A percentile compares a stretch with the other conserved stretches of the same genome.
These are phyloP conservation scores for Balanococcus diminutus DNA, from an alignment of 2,888 invertebrate genomes.

Conservation along the genomic window DNA sequence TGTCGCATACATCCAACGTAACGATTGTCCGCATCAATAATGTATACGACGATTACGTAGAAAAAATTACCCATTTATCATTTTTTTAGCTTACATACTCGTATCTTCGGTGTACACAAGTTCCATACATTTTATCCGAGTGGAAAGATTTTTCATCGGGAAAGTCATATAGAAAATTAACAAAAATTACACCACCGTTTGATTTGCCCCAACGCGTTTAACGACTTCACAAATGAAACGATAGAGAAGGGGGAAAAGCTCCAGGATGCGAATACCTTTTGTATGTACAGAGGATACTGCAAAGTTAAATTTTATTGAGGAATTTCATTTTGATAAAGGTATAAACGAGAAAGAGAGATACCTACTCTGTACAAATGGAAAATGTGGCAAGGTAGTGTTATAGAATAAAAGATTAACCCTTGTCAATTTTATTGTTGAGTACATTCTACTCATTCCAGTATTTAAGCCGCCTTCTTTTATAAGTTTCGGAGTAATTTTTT, in stretches of 20 bases:
- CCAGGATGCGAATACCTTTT: not conserved
- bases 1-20: not conserved
- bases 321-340: conserved; percentile 1
- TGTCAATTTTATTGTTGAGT: not conserved
- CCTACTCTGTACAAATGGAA: not conserved
- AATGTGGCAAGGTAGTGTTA: not conserved
- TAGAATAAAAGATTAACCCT: conserved; percentile 11
- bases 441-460: not conserved
- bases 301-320: not conserved
- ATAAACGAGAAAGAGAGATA: not conserved
- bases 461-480: not conserved
- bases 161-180: not conserved
- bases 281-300: not conserved
- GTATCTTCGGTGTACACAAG: too few relatives aligned
- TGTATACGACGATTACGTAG: not conserved
- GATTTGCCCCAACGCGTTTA: not conserved
- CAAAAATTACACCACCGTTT: not conserved
- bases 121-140: not conserved
- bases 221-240: not conserved
- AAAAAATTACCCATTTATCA: conserved; percentile 30
- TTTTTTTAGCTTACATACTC: too few relatives aligned
- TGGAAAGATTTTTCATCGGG: not conserved
- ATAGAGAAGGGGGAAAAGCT: not conserved
- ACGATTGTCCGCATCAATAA: conserved; percentile 8
- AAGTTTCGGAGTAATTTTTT: not conserved